These are phyloP conservation scores for Leptinotarsa juncta DNA, from an alignment of 2,888 invertebrate genomes.

Conservation along the genomic window DNA sequence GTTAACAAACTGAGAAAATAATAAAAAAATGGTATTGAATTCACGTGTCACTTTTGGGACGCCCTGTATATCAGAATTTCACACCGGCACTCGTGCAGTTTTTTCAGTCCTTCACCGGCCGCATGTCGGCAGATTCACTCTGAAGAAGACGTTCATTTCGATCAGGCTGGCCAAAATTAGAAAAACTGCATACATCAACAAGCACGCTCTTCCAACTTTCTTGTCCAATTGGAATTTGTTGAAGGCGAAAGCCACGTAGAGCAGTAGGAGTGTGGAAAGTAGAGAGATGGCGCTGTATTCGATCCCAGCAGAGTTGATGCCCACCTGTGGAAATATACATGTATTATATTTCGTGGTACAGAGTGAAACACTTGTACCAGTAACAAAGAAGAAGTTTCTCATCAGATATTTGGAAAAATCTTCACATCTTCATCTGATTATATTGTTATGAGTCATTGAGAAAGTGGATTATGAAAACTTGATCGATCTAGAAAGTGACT, in stretches of 20 bases:
- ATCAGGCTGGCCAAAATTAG: constrained; percentile 89
- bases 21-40: background rate
- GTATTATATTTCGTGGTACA: background rate
- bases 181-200: constrained; percentile 89
- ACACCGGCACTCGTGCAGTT: constrained; percentile 15
- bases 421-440: no score
- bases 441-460: no score
- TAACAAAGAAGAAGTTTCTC: no score
- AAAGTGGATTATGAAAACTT: no score
- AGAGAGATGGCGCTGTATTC: constrained; percentile 92
- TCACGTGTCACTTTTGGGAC: background rate
- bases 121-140: constrained; percentile 89
- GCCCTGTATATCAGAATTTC: background rate
- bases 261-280: constrained; percentile 84
- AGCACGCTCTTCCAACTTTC: constrained; percentile 85
- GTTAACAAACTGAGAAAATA: background rate
- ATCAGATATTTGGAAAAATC: no score
- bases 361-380: no score
- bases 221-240: constrained; percentile 90
- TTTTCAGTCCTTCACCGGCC: constrained; percentile 37
- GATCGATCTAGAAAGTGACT: no score
- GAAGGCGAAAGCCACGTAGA: constrained; percentile 86
- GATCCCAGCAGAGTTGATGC: constrained; percentile 90
- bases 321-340: constrained; percentile 69
- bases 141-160: constrained; percentile 93